Percentiles rank a stretch among this genome's conserved stretches.
phyloP scores from a whole-genome alignment of 1,140 invertebrate species.

The Tyrophagus putrescentiae region DNA sequence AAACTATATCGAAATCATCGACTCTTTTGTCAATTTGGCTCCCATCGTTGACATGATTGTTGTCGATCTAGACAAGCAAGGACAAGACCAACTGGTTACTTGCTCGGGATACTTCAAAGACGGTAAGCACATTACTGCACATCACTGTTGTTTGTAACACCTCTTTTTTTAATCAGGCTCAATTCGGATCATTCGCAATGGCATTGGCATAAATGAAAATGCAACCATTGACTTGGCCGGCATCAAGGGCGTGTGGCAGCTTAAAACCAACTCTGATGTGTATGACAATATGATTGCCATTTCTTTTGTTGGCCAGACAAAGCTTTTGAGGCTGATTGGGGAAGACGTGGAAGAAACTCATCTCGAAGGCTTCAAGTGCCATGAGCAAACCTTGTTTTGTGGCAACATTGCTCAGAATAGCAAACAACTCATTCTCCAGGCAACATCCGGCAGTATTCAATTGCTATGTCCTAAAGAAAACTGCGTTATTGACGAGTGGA shows the following conservation, averaged over 20 bases:
- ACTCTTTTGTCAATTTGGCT: constrained; percentile 89
- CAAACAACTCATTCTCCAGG: constrained; percentile 51
- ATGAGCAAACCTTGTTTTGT: constrained; percentile 81
- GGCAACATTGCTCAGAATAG: constrained; percentile 57
- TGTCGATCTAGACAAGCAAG: constrained; percentile 86
- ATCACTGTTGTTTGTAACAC: constrained; percentile 48
- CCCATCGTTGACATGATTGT: constrained; percentile 96
- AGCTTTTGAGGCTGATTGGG: constrained; percentile 68
- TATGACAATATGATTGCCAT: constrained; percentile 78
- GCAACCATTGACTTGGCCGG: constrained; percentile 89
- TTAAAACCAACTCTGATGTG: constrained; percentile 50
- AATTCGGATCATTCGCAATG: constrained; percentile 86
- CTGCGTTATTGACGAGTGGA: constrained; percentile 56
- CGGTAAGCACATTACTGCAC: constrained; percentile 36
- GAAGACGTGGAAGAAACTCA: constrained; percentile 96
- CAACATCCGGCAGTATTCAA: constrained; percentile 55
- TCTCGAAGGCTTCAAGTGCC: constrained; percentile 61
- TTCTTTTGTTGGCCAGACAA: constrained; percentile 84
- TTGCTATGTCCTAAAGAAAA: constrained; percentile 51
- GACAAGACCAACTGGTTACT: constrained; percentile 92
- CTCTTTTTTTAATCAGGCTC: constrained; percentile 42
- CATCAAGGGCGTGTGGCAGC: constrained; percentile 92
- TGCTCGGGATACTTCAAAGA: constrained; percentile 95
- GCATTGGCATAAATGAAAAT: constrained; percentile 93
- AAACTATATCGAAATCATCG: constrained; percentile 83